These are phyloP conservation scores for Drosophila mercatorum DNA, from an alignment of 2,888 invertebrate genomes.

Conservation along the genomic window DNA sequence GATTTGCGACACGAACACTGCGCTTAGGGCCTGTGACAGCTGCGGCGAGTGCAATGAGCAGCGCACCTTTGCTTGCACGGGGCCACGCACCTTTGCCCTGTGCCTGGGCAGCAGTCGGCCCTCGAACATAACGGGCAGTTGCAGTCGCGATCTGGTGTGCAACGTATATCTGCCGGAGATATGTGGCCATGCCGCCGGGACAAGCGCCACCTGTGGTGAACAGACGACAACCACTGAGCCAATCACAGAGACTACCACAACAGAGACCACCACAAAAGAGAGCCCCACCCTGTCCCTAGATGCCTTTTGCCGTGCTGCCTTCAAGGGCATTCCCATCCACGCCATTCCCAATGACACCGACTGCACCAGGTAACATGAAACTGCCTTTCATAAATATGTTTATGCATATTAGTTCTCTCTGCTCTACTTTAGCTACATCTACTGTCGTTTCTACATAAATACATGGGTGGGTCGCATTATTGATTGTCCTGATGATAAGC, in stretches of 20 bases:
- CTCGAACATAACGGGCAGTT: conserved; percentile 44
- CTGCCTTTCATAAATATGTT: neutral
- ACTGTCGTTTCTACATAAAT: conserved; percentile 5
- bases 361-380: conserved; percentile 31
- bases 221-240: neutral
- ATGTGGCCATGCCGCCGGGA: conserved; percentile 28
- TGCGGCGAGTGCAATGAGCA: conserved; percentile 62
- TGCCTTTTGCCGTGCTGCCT: conserved; percentile 8
- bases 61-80: conserved; percentile 68
- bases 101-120: conserved; percentile 56
- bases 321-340: neutral
- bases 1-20: conserved; percentile 38
- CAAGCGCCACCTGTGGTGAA: conserved; percentile 22
- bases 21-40: conserved; percentile 46
- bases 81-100: conserved; percentile 56
- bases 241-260: neutral
- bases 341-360: conserved; percentile 31
- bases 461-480: conserved; percentile 10
- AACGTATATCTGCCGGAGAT: conserved; percentile 15
- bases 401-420: neutral
- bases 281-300: neutral
- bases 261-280: conserved; percentile 1
- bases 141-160: conserved; percentile 34
- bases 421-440: conserved; percentile 8
- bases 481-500: conserved; percentile 14